Base-by-base conservation (phyloP, 2,797 vertebrate genomes). In the Smutsia gigantea region DNA sequence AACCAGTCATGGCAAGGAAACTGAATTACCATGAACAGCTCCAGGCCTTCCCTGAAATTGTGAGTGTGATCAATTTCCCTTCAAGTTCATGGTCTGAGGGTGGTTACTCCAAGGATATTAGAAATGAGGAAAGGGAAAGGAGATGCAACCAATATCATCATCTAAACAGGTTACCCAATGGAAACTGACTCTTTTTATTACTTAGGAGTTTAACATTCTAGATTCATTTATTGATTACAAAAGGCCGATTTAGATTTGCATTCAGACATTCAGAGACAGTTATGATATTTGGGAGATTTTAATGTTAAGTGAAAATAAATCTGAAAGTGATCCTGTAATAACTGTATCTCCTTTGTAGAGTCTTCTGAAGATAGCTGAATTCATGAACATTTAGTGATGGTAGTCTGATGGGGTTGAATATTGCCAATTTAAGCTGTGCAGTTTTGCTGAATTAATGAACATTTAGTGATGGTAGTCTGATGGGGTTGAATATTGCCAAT, bases 231-330 rank as follows among this genome's bases (percentile, higher is more conserved):
- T 82, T 93, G 63, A 27, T 49, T 69, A 66, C 7, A 11, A 87
- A 94, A 87, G 25, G 2, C 66, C 83, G 18, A 78, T 83, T 92
- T 82, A 55, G 10, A 61, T 72, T 72, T 94, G 13, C 37, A 12
- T 86, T 78, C 10, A 84, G 49, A 94, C n/a, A n/a, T n/a, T n/a
- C n/a, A n/a, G n/a, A n/a, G n/a, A 57, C 12, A 75, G 34, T 77
- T 9, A 92, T 86, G n/a, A n/a, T n/a, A 71, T 86, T 83, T 66
- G 25, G 5, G 37, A 84, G 4, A 79, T 66, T 77, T 83, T 85
- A 94, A 55, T 81, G 25, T 83, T 87, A 78, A 64, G 42, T 89
- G 86, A 92, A 85, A 85, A 74, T 64, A 81, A 85, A 86, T 64
- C 0, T 71, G 39, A 46, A 89, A 72, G 59, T 31, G 9, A 68